Conservation (phyloP, 1,140 invertebrate species). For the Belonocnema kinseyi region DNA sequence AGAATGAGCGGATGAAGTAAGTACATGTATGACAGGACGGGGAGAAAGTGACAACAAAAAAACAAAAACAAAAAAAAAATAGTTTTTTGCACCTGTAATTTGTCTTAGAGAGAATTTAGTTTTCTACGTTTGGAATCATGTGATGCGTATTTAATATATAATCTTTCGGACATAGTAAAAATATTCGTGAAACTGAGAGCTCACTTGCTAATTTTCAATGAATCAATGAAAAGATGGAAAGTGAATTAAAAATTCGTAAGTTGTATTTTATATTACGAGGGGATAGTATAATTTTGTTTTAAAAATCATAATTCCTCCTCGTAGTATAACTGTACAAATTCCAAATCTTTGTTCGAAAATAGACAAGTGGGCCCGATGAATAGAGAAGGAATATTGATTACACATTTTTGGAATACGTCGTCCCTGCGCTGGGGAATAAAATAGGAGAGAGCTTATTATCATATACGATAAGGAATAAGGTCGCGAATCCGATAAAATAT, state of each 20-base stretch:
- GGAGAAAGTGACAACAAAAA: not conserved
- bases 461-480: conserved; percentile 21
- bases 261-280: no score
- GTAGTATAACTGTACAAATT: no score
- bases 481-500: not conserved
- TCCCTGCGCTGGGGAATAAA: not conserved
- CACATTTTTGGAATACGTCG: not conserved
- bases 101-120: conserved; percentile 8
- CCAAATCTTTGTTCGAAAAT: no score
- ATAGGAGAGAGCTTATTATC: conserved; percentile 37
- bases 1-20: conserved; percentile 2
- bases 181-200: no score
- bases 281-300: no score
- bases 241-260: no score
- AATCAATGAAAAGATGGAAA: no score
- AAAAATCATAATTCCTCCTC: no score
- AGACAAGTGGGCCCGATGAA: not conserved
- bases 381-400: conserved; percentile 3
- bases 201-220: no score
- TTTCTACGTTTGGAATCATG: conserved; percentile 10
- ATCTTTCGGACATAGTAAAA: no score
- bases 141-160: not conserved
- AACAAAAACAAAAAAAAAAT: not conserved
- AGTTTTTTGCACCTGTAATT: conserved; percentile 10
- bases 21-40: not conserved